phyloP scores from a whole-genome alignment of 1,140 invertebrate species.

The Pinna nobilis region DNA sequence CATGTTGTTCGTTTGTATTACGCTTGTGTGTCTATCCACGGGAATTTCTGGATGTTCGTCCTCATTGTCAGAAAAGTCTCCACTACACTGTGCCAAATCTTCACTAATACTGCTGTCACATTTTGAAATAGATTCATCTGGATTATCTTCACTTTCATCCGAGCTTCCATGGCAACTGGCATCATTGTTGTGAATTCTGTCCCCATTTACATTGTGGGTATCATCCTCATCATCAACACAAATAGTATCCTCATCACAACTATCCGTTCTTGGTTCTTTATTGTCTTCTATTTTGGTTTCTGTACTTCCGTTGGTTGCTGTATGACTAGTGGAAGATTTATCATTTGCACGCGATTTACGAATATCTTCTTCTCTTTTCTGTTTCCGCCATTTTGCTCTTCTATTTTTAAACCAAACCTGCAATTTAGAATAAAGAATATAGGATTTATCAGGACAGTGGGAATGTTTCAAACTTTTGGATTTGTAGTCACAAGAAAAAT shows the following conservation, averaged over 20 bases:
- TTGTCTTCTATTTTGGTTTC: conserved; percentile 9
- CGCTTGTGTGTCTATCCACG: no score
- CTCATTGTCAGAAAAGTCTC: no score
- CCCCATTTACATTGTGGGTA: conserved; percentile 2
- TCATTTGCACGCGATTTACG: conserved; percentile 23
- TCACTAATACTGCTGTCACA: no score
- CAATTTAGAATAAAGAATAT: no score
- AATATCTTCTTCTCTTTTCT: conserved; percentile 87
- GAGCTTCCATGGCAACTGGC: conserved; percentile 6
- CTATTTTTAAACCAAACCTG: conserved; percentile 54
- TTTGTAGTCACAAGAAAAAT: no score
- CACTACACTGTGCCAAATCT: no score
- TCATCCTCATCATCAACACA: conserved; percentile 18
- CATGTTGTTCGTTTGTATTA: no score
- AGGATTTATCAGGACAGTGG: no score
- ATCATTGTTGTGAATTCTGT: conserved; percentile 1
- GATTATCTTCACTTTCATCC: no score
- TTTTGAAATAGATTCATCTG: no score
- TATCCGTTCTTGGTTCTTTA: neutral
- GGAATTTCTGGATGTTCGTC: no score
- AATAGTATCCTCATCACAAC: conserved; percentile 2
- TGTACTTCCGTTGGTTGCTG: neutral
- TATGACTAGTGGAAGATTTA: conserved; percentile 9
- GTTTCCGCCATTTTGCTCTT: conserved; percentile 85
- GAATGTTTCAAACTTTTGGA: no score